Percentiles rank a stretch among this genome's conserved stretches.
phyloP scores from a whole-genome alignment of 2,113 vertebrate genomes.

The Takifugu flavidus region DNA sequence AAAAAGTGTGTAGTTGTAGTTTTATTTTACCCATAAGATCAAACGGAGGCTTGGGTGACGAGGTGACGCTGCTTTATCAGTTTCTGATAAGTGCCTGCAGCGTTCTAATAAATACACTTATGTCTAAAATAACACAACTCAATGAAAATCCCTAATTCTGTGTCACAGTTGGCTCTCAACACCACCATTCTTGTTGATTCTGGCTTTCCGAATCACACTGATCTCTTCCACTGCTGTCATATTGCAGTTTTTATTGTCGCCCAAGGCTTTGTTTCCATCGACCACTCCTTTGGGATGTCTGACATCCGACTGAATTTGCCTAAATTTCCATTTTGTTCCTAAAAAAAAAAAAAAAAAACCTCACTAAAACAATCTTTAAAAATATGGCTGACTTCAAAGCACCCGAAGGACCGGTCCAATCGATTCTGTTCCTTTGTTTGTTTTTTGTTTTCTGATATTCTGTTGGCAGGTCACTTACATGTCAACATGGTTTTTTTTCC shows the following conservation, averaged over 20 bases:
- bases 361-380: no score
- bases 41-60: conserved; percentile 93
- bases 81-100: conserved; percentile 2
- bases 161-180: conserved; percentile 5
- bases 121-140: not conserved
- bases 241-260: conserved; percentile 76
- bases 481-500: conserved; percentile 58
- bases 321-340: no score
- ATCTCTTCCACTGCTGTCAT: conserved; percentile 31
- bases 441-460: conserved; percentile 65
- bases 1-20: conserved; percentile 99
- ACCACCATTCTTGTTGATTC: not conserved
- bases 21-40: conserved; percentile 99
- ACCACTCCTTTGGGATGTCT: conserved; percentile 97
- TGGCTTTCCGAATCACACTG: conserved; percentile 6
- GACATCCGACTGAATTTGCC: conserved; percentile 1
- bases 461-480: conserved; percentile 91
- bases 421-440: conserved; percentile 43
- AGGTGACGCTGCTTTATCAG: conserved; percentile 31
- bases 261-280: conserved; percentile 91
- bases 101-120: conserved; percentile 1
- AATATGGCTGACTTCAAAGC: conserved; percentile 48
- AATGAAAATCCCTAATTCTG: no score
- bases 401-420: conserved; percentile 94
- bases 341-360: not conserved